phyloP scores from a whole-genome alignment of 2,113 vertebrate species.

The Spermophilus dauricus region DNA sequence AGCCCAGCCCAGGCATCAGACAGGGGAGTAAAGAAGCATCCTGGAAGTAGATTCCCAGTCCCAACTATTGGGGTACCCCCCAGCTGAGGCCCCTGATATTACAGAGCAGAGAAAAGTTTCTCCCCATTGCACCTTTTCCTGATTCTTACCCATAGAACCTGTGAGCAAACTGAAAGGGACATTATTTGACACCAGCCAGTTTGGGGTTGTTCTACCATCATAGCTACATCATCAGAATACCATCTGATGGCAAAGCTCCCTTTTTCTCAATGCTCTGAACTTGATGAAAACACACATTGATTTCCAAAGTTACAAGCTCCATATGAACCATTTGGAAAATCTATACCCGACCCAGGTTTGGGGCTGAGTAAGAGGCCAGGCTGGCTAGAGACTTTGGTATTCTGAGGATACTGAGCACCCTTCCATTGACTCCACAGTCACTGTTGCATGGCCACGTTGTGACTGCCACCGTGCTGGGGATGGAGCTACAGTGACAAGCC shows the following conservation, averaged over 20 bases:
- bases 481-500: neutral
- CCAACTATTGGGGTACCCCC: fast-evolving
- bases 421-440: neutral
- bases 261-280: neutral
- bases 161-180: neutral
- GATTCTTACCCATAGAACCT: neutral
- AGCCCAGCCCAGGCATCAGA: neutral
- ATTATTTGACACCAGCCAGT: neutral
- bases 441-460: no score
- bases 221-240: neutral
- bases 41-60: neutral
- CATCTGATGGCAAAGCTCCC: neutral
- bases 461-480: neutral
- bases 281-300: neutral
- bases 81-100: neutral
- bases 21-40: neutral
- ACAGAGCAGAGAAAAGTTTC: neutral
- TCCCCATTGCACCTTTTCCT: neutral
- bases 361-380: neutral
- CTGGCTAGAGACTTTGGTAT: neutral
- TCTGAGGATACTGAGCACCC: neutral
- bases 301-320: neutral
- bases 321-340: neutral
- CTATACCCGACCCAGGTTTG: neutral
- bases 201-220: neutral